Evolutionary conservation across 2,113 vertebrate genomes (phyloP).

Genomic region (Thermophis baileyi): DNA sequence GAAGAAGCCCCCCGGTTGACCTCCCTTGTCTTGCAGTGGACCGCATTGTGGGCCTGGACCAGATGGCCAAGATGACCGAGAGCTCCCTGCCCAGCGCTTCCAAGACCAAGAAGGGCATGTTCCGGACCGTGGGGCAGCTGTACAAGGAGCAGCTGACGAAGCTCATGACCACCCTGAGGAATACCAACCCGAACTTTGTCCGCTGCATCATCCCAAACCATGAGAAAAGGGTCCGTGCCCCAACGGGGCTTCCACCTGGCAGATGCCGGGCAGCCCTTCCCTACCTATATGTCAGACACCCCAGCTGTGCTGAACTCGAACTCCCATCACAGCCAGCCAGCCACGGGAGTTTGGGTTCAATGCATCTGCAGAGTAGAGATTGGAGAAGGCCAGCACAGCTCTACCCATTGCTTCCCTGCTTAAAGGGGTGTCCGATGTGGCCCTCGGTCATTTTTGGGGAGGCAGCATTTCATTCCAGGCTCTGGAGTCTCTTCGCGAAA

Average conservation of each 20-base stretch:
- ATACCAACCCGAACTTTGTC: slow-evolving; percentile 95
- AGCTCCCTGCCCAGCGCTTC: slow-evolving; percentile 82
- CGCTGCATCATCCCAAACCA: slow-evolving; percentile 99
- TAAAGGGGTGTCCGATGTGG: neutral
- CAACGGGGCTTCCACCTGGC: neutral
- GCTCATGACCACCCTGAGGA: slow-evolving; percentile 94
- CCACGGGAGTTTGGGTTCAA: neutral
- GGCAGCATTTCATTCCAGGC: neutral
- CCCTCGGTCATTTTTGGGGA: neutral
- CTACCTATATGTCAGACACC: neutral
- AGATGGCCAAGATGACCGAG: slow-evolving; percentile 93
- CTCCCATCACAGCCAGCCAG: neutral
- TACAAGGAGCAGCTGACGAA: slow-evolving; percentile 95
- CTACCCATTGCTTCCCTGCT: neutral
- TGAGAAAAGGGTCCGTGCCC: slow-evolving; percentile 83
- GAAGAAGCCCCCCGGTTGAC: neutral
- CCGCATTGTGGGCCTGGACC: slow-evolving; percentile 93
- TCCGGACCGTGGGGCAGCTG: slow-evolving; percentile 94
- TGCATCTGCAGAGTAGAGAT: neutral
- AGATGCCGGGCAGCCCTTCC: neutral
- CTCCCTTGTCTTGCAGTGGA: slow-evolving; percentile 72
- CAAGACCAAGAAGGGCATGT: slow-evolving; percentile 98
- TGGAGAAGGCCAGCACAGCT: neutral
- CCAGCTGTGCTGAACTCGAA: neutral
- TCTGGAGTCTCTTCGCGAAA: neutral